Evolutionary conservation across 2,113 vertebrate genomes (phyloP), one percentile per base, ranked within the genome.

Genomic region (Hemiprocne comata): DNA sequence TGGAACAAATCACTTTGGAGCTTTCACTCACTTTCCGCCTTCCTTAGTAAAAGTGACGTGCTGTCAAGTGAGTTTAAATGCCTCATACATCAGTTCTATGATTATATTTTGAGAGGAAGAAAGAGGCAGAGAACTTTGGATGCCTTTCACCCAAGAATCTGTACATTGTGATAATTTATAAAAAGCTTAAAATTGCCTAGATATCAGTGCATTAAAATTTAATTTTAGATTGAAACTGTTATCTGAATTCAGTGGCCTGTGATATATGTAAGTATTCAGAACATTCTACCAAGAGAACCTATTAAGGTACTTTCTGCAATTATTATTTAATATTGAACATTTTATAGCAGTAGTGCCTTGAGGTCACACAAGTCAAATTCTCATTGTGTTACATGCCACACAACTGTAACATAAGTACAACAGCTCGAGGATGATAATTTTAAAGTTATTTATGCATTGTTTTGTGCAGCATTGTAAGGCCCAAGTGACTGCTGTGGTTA

Each of bases 31-130:
- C 58, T 89, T 78, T 86, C 85, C 90, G 94, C 88, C 42, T 91
- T 61, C 91, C 85, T 95, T 86, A 97, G 82, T 84, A 71, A 88
- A 97, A 96, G 87, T 97, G 97, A 94, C 94, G 9, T 82, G 95
- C 94, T 97, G 97, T 95, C 94, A 96, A 79, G 76, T 36, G 90
- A 95, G 80, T 60, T 97, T 96, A 95, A 95, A 93, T 79, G 36
- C 76, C 83, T 96, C 69, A 57, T 96, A 65, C 88, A 96, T 97
- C 93, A 96, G 87, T 58, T 76, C 76, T 66, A 20, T 65, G 85
- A 95, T 87, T 95, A 17, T 71, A 78, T 84, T 90, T 85, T 88
- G 80, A 97, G 77, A 87, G 70, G 71, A 94, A 84, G 64, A 93
- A 89, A 95, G 72, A 95, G 77, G 57, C 48, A 65, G 26, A 88